Evolutionary conservation across 2,113 vertebrate genomes (phyloP).

Genomic region (Hippolais icterina): DNA sequence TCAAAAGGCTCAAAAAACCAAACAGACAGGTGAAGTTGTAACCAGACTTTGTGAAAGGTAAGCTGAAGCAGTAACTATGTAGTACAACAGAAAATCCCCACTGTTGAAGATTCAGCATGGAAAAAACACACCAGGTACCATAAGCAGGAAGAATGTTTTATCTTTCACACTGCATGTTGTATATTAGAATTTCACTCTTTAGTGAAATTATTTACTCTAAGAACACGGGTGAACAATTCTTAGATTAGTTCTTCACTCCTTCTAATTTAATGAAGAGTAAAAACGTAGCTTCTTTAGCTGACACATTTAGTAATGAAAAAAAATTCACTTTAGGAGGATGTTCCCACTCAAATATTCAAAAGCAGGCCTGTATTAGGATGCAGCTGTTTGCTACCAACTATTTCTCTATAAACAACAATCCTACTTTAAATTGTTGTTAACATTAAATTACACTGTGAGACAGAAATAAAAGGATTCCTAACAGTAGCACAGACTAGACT

Average conservation of each 20-base stretch:
- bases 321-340: neutral
- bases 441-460: neutral
- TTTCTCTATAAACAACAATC: neutral
- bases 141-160: neutral
- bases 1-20: constrained; percentile 7
- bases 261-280: neutral
- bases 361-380: neutral
- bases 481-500: neutral
- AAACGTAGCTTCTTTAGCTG: neutral
- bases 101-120: neutral
- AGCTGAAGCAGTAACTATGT: neutral
- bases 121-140: neutral
- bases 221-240: neutral
- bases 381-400: neutral
- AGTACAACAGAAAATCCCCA: neutral
- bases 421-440: neutral
- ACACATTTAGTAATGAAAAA: neutral
- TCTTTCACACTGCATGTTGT: neutral
- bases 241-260: neutral
- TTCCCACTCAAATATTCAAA: neutral
- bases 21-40: neutral
- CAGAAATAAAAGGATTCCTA: neutral
- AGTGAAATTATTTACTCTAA: neutral
- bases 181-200: neutral
- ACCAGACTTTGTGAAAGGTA: constrained; percentile 55